Evolutionary conservation across 2,113 vertebrate species (phyloP).

Genomic region (Lichenostomus cassidix): DNA sequence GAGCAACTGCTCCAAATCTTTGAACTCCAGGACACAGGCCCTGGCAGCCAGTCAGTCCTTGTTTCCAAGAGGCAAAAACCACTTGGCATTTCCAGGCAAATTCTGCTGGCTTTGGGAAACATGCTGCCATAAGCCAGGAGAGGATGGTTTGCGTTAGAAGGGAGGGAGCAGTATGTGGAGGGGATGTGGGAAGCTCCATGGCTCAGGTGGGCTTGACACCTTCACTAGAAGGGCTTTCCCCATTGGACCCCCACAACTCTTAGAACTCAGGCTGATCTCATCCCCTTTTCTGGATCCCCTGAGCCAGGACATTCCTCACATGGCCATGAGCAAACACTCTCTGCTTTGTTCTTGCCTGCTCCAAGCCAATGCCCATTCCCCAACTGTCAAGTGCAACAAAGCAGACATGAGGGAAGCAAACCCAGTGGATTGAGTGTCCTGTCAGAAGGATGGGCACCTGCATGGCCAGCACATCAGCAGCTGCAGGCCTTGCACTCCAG

Average conservation of each 20-base stretch:
- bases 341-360: background rate
- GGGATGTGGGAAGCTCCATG: background rate
- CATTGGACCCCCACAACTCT: background rate
- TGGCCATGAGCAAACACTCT: fast-evolving
- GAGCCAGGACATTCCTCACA: background rate
- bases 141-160: background rate
- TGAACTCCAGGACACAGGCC: background rate
- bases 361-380: background rate
- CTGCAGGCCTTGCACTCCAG: background rate
- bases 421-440: background rate
- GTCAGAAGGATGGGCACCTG: background rate
- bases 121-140: background rate
- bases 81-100: background rate
- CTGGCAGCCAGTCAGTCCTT: background rate
- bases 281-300: fast-evolving
- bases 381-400: background rate
- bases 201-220: fast-evolving
- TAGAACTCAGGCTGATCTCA: background rate
- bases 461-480: background rate
- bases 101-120: background rate
- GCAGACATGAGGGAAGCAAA: background rate
- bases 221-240: background rate
- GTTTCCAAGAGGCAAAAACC: background rate
- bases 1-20: background rate
- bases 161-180: background rate